These are phyloP conservation scores for Brachypteracias leptosomus DNA, from an alignment of 2,113 vertebrate species.

Conservation along the genomic window DNA sequence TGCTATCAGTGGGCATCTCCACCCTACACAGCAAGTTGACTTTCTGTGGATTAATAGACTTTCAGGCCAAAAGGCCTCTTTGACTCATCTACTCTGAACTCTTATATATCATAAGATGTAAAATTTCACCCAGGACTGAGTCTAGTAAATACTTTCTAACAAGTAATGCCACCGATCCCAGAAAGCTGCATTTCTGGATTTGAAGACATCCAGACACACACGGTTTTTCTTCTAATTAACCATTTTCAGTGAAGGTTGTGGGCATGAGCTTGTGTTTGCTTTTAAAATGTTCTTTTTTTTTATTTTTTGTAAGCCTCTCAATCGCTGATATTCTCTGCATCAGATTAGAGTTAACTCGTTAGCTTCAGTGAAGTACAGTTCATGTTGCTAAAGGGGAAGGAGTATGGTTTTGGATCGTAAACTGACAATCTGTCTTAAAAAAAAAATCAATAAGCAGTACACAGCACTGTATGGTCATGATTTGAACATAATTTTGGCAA, in stretches of 20 bases:
- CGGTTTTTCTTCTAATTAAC: not conserved
- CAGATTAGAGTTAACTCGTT: not conserved
- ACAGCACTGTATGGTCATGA: not conserved
- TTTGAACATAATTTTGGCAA: not conserved
- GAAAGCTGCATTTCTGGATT: not conserved
- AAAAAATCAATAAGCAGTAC: not conserved
- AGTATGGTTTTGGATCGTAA: not conserved
- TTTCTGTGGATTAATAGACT: not conserved
- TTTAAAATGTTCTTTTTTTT: not conserved
- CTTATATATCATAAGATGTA: not conserved
- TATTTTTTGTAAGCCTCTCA: not conserved
- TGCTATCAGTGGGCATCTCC: not conserved
- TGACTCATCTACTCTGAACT: not conserved
- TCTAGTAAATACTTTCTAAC: not conserved
- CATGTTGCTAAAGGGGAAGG: not conserved
- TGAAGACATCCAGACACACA: not conserved
- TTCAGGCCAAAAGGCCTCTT: not conserved
- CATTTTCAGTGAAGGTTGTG: not conserved
- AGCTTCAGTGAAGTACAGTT: not conserved
- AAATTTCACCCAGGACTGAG: not conserved
- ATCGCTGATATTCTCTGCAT: not conserved
- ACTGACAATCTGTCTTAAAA: not conserved
- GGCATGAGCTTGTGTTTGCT: not conserved
- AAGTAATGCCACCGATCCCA: not conserved
- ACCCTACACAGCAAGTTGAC: fast-evolving